Conservation (phyloP, 2,797 vertebrate genomes). For the Anguilla anguilla region DNA sequence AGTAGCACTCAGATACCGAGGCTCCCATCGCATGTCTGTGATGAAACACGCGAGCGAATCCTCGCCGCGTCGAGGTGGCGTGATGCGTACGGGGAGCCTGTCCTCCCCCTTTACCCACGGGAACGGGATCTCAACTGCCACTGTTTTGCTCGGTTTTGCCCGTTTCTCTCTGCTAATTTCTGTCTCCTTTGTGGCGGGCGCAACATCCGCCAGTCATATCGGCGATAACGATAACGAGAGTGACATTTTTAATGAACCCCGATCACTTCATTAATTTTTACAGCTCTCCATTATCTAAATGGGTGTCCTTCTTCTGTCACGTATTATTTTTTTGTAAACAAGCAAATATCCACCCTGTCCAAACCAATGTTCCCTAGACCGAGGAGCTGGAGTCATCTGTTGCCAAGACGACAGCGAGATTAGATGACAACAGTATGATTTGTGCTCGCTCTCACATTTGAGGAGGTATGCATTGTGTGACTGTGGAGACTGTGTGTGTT, state of each 20-base stretch:
- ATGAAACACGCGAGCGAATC: slow-evolving; percentile 53
- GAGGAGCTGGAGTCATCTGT: neutral
- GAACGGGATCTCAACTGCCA: neutral
- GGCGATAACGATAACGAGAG: slow-evolving; percentile 47
- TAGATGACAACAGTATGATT: slow-evolving; percentile 20
- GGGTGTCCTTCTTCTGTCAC: slow-evolving; percentile 37
- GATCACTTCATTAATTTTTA: slow-evolving; percentile 61
- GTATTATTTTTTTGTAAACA: slow-evolving; percentile 37
- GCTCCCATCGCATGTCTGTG: slow-evolving; percentile 52
- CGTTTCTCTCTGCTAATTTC: slow-evolving; percentile 19
- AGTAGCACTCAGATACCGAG: slow-evolving; percentile 13
- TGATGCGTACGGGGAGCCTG: slow-evolving; percentile 43
- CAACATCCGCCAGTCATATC: slow-evolving; percentile 39
- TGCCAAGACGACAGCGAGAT: slow-evolving; percentile 11
- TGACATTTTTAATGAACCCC: slow-evolving; percentile 57
- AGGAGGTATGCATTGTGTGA: neutral
- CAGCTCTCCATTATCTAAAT: slow-evolving; percentile 54
- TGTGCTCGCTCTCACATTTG: neutral
- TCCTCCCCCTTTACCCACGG: slow-evolving; percentile 25
- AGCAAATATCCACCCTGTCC: slow-evolving; percentile 6
- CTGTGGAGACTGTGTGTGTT: neutral
- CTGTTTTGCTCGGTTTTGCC: slow-evolving; percentile 26
- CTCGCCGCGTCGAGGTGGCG: slow-evolving; percentile 46
- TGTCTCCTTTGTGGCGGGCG: neutral
- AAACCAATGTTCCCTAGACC: slow-evolving; percentile 4